Percentiles rank a stretch among this genome's conserved stretches.
Conservation (phyloP, 2,888 invertebrate genomes). For the Trichogramma dendrolimi region DNA sequence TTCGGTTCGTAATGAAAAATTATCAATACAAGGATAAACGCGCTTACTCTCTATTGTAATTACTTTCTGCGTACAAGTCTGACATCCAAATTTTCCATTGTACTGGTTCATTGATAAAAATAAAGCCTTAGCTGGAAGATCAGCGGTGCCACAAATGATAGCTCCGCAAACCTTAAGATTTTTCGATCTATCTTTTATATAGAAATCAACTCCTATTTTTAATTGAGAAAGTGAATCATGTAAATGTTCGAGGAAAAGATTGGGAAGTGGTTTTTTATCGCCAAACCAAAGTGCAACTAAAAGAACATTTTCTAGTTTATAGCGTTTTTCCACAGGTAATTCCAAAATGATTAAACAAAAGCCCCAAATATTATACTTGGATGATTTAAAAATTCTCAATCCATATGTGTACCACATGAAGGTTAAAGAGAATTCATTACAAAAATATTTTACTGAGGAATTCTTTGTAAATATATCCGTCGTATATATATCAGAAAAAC, state of each 20-base stretch:
- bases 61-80: slow-evolving; percentile 19
- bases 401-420: slow-evolving; percentile 14
- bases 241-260: slow-evolving; percentile 3
- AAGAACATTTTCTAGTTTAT: slow-evolving; percentile 24
- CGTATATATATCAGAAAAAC: too few species aligned
- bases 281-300: slow-evolving; percentile 25
- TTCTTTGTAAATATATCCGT: neutral
- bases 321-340: slow-evolving; percentile 19
- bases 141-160: slow-evolving; percentile 16
- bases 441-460: neutral
- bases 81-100: slow-evolving; percentile 27
- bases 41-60: neutral
- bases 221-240: neutral
- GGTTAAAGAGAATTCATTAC: neutral
- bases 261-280: slow-evolving; percentile 10
- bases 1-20: neutral
- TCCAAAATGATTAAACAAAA: slow-evolving; percentile 26
- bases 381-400: slow-evolving; percentile 23
- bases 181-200: neutral
- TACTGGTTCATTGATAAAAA: slow-evolving; percentile 26
- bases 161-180: slow-evolving; percentile 7
- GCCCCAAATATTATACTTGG: slow-evolving; percentile 21
- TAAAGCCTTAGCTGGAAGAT: slow-evolving; percentile 26
- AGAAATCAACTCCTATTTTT: neutral
- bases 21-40: slow-evolving; percentile 12